Base-by-base conservation (phyloP, 2,888 invertebrate species). In the Ophraella communa region DNA sequence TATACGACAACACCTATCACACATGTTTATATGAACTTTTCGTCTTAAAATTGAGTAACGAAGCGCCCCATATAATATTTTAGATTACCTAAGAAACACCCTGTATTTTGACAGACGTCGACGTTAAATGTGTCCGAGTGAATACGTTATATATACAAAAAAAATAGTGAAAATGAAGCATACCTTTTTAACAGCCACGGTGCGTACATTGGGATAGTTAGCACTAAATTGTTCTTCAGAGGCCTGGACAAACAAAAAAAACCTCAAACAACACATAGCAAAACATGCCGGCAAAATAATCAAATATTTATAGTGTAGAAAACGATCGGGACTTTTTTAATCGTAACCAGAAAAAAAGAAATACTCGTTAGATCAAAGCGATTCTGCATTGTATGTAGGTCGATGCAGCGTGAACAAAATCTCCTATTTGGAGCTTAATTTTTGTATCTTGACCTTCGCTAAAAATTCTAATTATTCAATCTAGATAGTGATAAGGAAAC, bases 131-230 rank as follows among this genome's bases (percentile, higher is more conserved):
- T n/a, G n/a, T n/a, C n/a, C n/a, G 8, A 30, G 11, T 30, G 1
- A 30, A 30, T 30, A 30, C 10, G 10, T 11, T 30, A 11, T 30
- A 30, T 30, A 30, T 30, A 30, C 3, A 10, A 45, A 45, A 39
- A 64, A 17, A 27, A 55, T 58, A 39, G 24, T 55, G 27, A 56
- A 39, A 64, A 64, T 60, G 24, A 42, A 58, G 59, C 67, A 60
- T 84, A 92, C 93, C 89, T 95, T 95, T 82, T 93, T 94, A 80
- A 95, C 88, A 69, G 91, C 89, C 67, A 95, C 88, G 64, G 91
- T 89, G 74, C 91, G 86, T 65, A 95, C 88, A 71, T 93, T 93
- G 79, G 89, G 92, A 86, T 91, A 93, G 72, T 86, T 88, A 64
- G 88, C 86, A 78, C 88, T 78, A 73, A 80, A 91, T 72, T 87